Evolutionary conservation across 2,113 vertebrate species (phyloP), one percentile per base, ranked within the genome.

Genomic region (Neogobius melanostomus): DNA sequence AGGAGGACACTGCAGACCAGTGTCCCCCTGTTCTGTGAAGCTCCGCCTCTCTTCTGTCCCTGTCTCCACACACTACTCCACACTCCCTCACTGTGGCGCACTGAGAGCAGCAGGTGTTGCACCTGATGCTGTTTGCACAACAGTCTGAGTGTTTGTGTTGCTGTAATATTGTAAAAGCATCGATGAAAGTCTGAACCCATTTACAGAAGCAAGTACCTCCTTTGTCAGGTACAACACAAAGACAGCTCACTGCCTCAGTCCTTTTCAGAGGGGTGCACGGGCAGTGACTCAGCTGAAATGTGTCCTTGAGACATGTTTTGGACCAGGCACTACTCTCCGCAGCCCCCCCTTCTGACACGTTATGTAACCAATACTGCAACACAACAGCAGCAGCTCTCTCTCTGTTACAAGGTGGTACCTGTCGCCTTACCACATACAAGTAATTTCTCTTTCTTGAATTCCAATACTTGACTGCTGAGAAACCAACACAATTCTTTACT

Each of bases 251-350:
- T 17, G 11, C 9, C 11, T 63, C n/a, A 10, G 21, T 36, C 64
- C 66, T 60, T 57, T 59, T 16, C 66, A 68, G 60, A 68, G 48
- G 60, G 45, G n/a, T 28, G 68, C 65, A 77, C 14, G 28, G 49
- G 66, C 69, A 45, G 59, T 85, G 82, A 91, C 84, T 90, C 86
- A 86, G 87, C 84, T 81, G 53, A 75, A 87, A 87, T 71, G 64
- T 80, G 86, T 85, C 85, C 83, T 87, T 88, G 86, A 83, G 81
- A 76, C 72, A 66, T 72, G 80, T 9, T 61, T 73, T 49, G 16
- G 53, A 66, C 1, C 0, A 11, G 14, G 17, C 42, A 70, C n/a
- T 17, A 5, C 45, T 49, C 47, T 60, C 84, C 75, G 67, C 80
- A 85, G 85, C 84, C 49, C 87, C 85, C 77, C 62, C 85, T 62